A percentile compares a stretch with the other conserved stretches of the same genome.
phyloP scores from a whole-genome alignment of 2,888 invertebrate species.

The Branchellion lobata region DNA sequence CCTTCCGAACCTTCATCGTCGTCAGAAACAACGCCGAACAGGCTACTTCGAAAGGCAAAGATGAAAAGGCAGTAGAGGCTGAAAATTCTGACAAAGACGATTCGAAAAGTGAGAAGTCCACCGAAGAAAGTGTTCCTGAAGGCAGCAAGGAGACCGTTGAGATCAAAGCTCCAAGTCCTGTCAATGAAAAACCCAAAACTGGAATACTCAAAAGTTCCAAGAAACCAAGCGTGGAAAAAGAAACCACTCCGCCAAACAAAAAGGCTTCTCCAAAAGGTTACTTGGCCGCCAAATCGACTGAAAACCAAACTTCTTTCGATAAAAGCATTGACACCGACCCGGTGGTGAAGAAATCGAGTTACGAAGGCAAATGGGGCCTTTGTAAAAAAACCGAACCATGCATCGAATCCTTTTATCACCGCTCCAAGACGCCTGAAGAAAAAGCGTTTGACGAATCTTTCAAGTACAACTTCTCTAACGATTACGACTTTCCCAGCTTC shows the following conservation, averaged over 20 bases:
- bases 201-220: not conserved
- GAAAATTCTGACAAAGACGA: not conserved
- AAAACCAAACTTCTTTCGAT: not conserved
- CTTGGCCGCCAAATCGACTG: not conserved
- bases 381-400: not conserved
- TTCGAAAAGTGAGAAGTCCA: not conserved
- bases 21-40: constrained; percentile 17
- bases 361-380: not conserved
- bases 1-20: constrained; percentile 27
- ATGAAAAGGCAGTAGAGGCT: not conserved
- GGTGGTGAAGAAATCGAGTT: not conserved
- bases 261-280: not conserved
- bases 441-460: not conserved
- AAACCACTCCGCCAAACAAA: not conserved
- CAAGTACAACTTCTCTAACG: not conserved
- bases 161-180: not conserved
- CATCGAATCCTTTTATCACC: not conserved
- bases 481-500: not conserved
- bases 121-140: not conserved
- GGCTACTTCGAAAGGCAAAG: not conserved
- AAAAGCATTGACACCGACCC: not conserved
- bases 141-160: not conserved
- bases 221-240: not conserved
- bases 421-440: not conserved
- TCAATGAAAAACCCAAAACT: not conserved